Conservation (phyloP, 2,113 vertebrate genomes). For the Atherinomorus stipes region DNA sequence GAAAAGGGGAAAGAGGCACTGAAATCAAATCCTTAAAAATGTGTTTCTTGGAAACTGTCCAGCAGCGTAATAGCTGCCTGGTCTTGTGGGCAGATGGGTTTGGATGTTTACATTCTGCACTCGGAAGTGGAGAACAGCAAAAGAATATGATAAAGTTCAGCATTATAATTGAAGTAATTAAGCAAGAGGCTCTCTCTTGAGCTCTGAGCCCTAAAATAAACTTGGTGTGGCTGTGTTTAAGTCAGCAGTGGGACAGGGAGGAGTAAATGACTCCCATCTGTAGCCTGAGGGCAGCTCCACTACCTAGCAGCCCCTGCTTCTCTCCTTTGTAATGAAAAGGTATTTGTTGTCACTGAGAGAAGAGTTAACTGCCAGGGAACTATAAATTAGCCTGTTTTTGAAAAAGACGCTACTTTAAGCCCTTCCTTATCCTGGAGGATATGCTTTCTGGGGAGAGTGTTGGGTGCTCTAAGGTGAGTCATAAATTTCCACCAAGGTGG, state of each 20-base stretch:
- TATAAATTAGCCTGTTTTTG: slow-evolving; percentile 76
- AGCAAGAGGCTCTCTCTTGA: slow-evolving; percentile 69
- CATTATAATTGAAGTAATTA: slow-evolving; percentile 79
- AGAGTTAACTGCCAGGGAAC: slow-evolving; percentile 76
- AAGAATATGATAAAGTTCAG: slow-evolving; percentile 74
- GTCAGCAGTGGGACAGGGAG: slow-evolving; percentile 57
- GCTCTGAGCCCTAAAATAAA: slow-evolving; percentile 74
- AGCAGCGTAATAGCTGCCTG: slow-evolving; percentile 73
- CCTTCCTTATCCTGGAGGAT: slow-evolving; percentile 72
- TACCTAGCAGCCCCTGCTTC: slow-evolving; percentile 60
- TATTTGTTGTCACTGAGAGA: slow-evolving; percentile 82
- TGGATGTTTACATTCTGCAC: slow-evolving; percentile 74
- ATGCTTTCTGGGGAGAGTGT: slow-evolving; percentile 71
- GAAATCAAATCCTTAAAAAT: slow-evolving; percentile 85
- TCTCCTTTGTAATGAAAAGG: slow-evolving; percentile 82
- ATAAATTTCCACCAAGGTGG: slow-evolving; percentile 56
- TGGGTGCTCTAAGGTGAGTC: slow-evolving; percentile 68
- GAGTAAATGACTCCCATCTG: slow-evolving; percentile 80
- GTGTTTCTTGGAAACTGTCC: slow-evolving; percentile 77
- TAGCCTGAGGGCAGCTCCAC: slow-evolving; percentile 61
- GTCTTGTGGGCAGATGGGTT: slow-evolving; percentile 70
- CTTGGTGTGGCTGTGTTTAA: slow-evolving; percentile 63
- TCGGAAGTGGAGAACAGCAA: slow-evolving; percentile 72
- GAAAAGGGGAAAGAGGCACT: slow-evolving; percentile 65
- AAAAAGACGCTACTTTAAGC: slow-evolving; percentile 67